Percentiles rank a stretch among this genome's conserved stretches.
Evolutionary conservation across 2,888 invertebrate species (phyloP).

Genomic region (Cremastobaeus sp.): DNA sequence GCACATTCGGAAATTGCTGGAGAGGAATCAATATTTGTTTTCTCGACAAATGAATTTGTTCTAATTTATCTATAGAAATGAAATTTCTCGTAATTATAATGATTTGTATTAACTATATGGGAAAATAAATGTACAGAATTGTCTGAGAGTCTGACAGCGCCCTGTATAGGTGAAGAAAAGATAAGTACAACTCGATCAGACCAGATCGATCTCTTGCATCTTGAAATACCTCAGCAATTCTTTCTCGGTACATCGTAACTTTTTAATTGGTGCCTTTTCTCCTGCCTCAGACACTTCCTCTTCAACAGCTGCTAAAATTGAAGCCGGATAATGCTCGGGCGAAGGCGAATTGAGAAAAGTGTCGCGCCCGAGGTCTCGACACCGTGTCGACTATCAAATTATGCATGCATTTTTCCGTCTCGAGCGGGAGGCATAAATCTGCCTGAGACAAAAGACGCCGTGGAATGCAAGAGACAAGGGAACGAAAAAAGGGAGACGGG

Average conservation of each 20-base stretch:
- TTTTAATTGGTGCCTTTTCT: slow-evolving; percentile 21
- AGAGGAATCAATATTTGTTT: too few species aligned
- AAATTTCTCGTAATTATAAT: too few species aligned
- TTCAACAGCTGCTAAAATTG: not conserved
- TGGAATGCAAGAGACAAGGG: slow-evolving; percentile 20
- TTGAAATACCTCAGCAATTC: slow-evolving; percentile 4
- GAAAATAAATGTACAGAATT: not conserved
- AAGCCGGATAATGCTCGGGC: slow-evolving; percentile 12
- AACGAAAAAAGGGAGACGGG: slow-evolving; percentile 30
- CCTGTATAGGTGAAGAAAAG: too few species aligned
- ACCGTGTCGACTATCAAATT: slow-evolving; percentile 48
- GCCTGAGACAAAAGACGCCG: slow-evolving; percentile 27
- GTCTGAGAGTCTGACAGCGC: not conserved
- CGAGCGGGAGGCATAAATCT: slow-evolving; percentile 54
- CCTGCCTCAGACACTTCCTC: not conserved
- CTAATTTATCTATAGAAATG: too few species aligned
- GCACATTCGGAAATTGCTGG: too few species aligned
- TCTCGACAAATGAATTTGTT: too few species aligned
- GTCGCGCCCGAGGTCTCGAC: slow-evolving; percentile 26
- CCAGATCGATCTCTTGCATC: not conserved
- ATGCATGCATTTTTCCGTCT: slow-evolving; percentile 56
- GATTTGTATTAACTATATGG: not conserved
- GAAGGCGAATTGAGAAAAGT: slow-evolving; percentile 44
- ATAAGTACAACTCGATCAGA: slow-evolving; percentile 14
- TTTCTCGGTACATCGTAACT: slow-evolving; percentile 23